Percentiles rank a stretch among this genome's conserved stretches.
Evolutionary conservation across 2,113 vertebrate genomes (phyloP).

Genomic region (Poicephalus gulielmi): DNA sequence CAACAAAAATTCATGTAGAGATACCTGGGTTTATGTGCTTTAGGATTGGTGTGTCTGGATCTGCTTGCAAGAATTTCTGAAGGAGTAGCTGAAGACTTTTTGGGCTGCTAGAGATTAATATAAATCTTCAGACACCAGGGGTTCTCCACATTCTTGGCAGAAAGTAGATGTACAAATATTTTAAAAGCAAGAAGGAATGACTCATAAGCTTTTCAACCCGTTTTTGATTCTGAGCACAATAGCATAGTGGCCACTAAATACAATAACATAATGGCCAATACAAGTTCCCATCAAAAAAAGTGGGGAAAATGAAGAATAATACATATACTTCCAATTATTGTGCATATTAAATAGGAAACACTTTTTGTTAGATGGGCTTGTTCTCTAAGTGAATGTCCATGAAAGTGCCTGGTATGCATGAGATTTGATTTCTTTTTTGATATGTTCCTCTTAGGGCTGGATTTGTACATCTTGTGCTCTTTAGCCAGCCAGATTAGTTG

Average conservation of each 20-base stretch:
- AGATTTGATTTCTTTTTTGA: background rate
- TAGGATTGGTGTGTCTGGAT: background rate
- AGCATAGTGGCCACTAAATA: background rate
- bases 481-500: background rate
- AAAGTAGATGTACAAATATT: background rate
- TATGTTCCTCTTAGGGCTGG: background rate
- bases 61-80: background rate
- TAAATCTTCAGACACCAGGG: background rate
- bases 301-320: background rate
- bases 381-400: background rate
- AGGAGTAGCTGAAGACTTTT: background rate
- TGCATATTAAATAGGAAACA: background rate
- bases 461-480: background rate
- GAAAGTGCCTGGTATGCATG: background rate
- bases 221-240: background rate
- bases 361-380: background rate
- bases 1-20: background rate
- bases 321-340: background rate
- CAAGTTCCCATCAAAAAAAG: background rate
- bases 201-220: background rate
- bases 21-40: background rate
- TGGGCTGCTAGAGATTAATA: background rate
- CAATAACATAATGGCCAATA: background rate
- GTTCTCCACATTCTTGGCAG: conserved; percentile 10
- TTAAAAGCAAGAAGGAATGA: background rate